Evolutionary conservation across 2,113 vertebrate genomes (phyloP).

Genomic region (Gasterosteus aculeatus): DNA sequence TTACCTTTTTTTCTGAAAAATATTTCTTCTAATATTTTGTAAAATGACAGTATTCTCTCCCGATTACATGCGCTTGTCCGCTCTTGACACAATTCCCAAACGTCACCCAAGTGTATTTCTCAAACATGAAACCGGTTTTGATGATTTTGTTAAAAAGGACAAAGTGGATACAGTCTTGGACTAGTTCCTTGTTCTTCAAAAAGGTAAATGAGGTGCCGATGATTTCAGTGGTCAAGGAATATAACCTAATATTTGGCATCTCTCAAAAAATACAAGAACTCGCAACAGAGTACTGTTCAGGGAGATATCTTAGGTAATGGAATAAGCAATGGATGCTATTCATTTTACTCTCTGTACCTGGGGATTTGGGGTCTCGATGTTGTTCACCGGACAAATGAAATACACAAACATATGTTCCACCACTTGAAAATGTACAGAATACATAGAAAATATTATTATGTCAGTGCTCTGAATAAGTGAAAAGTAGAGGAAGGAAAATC

Average conservation of each 20-base stretch:
- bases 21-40: too few species aligned
- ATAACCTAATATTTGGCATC: neutral
- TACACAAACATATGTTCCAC: neutral
- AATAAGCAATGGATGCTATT: neutral
- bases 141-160: neutral
- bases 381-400: neutral
- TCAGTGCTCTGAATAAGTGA: slow-evolving; percentile 2
- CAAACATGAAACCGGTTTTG: too few species aligned
- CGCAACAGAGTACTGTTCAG: neutral
- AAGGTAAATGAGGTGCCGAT: neutral
- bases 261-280: neutral
- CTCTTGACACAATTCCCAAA: too few species aligned
- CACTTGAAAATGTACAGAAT: neutral
- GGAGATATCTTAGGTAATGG: neutral
- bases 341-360: neutral
- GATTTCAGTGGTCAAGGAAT: neutral
- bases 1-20: too few species aligned
- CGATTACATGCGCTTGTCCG: too few species aligned
- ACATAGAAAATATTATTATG: neutral
- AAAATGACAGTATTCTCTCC: too few species aligned
- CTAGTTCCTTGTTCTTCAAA: neutral
- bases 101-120: too few species aligned
- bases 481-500: slow-evolving; percentile 23
- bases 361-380: neutral
- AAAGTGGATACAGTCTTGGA: neutral